Evolutionary conservation across 2,113 vertebrate genomes (phyloP), one percentile per base, ranked within the genome.

Genomic region (Nesospiza acunhae): DNA sequence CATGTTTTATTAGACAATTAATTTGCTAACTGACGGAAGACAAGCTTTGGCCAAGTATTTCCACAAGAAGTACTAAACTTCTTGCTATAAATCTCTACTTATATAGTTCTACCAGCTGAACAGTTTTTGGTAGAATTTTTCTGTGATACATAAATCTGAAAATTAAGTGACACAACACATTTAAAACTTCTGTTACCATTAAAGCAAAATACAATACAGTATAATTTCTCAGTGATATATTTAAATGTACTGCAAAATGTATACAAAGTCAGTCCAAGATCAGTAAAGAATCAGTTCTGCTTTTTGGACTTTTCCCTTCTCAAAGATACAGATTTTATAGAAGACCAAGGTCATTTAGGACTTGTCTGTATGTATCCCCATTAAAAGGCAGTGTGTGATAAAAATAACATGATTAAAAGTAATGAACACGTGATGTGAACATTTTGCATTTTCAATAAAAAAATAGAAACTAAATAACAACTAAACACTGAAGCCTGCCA

Each of bases 201-300:
- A 96, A 84, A 97, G 83, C 68, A 95, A 93, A 95, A 95, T 84
- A 95, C 84, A 90, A 88, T 89, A 73, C 63, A 96, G 56, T 93
- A 72, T 89, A 93, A 95, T 83, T 93, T 55, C 30, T 93, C 75
- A 73, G 46, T 97, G 41, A 73, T 93, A 72, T 92, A 96, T 87
- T 96, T 96, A 85, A 96, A 91, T 47, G 69, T 96, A 79, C 94
- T 93, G 84, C 77, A 93, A 90, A 95, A 95, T 41, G 87, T 94
- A 87, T 78, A 96, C 75, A 96, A 83, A 97, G 89, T 91, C 84
- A 94, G 86, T 82, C 90, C 84, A 85, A 93, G 92, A 89, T 97
- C 95, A 96, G 52, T 93, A 95, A 97, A 94, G 79, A 96, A 97
- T 96, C 94, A 97, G 92, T 93, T 97, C 64, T 91, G 92, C 73